Conservation (phyloP, 1,140 invertebrate genomes). For the Trachymyrmex cornetzi region DNA sequence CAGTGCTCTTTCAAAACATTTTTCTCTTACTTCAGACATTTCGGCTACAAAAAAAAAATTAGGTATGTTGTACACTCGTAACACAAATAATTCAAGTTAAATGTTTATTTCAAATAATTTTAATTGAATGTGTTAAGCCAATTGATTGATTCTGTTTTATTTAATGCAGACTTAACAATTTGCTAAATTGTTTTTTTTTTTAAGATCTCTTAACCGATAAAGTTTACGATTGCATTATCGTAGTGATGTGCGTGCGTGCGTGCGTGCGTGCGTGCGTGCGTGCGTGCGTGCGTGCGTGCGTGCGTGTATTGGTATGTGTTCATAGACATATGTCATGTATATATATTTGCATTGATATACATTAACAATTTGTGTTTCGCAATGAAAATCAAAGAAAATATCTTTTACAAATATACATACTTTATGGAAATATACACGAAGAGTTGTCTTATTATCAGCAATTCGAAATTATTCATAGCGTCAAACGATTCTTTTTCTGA, state of each 20-base stretch:
- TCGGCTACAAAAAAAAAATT: background rate
- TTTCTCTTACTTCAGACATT: background rate
- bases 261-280: no score
- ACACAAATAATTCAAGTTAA: no score
- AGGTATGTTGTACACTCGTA: background rate
- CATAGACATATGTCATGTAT: no score
- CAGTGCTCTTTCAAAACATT: conserved; percentile 52
- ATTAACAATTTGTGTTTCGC: no score
- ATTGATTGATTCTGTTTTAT: background rate
- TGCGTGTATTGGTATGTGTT: no score
- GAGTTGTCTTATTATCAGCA: conserved; percentile 64
- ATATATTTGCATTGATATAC: no score
- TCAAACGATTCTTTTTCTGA: conserved; percentile 76
- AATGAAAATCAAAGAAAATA: no score
- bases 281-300: no score
- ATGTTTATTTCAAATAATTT: no score
- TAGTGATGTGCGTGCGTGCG: no score
- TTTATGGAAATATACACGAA: conserved; percentile 72
- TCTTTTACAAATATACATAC: conserved; percentile 16
- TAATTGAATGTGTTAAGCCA: background rate
- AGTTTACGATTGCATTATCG: no score
- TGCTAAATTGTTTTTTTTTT: background rate
- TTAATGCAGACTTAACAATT: background rate
- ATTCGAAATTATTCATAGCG: conserved; percentile 77
- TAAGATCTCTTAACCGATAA: no score